phyloP scores from a whole-genome alignment of 2,797 vertebrate species.

The Octomys mimax region DNA sequence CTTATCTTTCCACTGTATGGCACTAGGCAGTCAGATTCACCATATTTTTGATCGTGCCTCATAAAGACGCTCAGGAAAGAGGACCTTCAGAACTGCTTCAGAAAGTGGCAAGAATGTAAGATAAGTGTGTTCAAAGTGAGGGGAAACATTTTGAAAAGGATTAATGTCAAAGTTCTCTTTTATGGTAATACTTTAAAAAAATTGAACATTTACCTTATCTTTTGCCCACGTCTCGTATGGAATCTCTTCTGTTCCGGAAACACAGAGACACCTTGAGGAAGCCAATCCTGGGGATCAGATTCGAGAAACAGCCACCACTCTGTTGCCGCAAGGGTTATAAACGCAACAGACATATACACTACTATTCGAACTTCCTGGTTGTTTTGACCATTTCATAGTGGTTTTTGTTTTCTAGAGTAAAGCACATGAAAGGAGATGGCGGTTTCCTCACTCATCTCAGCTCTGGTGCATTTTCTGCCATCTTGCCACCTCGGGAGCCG shows the following conservation, averaged over 20 bases:
- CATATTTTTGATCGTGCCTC: neutral
- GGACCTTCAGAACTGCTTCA: neutral
- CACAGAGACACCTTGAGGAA: neutral
- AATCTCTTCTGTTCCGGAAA: slow-evolving; percentile 8
- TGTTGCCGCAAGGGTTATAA: neutral
- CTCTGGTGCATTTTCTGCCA: slow-evolving; percentile 7
- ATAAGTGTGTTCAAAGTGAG: neutral
- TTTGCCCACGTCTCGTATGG: neutral
- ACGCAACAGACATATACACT: neutral
- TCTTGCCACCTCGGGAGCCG: slow-evolving; percentile 18
- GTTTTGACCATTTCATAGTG: slow-evolving; percentile 1
- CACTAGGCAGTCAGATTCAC: neutral
- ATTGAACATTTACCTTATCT: neutral
- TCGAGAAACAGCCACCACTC: neutral
- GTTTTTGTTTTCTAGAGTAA: slow-evolving; percentile 59
- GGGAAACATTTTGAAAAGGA: neutral
- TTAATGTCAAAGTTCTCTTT: neutral
- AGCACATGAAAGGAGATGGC: slow-evolving; percentile 46
- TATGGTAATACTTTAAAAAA: neutral
- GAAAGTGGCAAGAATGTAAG: neutral
- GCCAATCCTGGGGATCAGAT: neutral
- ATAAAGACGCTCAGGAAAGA: neutral
- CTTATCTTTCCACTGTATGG: neutral
- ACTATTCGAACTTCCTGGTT: neutral
- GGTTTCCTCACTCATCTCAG: slow-evolving; percentile 8